These are phyloP conservation scores for Lophius piscatorius DNA, from an alignment of 2,113 vertebrate genomes.

Conservation along the genomic window DNA sequence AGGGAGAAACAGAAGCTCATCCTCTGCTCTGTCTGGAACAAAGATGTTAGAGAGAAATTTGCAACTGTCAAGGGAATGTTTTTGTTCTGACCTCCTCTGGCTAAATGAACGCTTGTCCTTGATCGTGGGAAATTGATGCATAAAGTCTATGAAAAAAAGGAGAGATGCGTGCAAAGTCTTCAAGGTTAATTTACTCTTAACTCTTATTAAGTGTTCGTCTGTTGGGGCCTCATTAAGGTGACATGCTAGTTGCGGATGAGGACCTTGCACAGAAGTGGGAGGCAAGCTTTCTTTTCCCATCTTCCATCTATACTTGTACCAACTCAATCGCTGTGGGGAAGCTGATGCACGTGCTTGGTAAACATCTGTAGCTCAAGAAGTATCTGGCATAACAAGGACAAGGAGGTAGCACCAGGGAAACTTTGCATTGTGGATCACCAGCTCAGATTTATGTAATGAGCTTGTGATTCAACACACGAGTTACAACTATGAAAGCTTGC, in stretches of 20 bases:
- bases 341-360: constrained; percentile 48
- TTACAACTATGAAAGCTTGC: background rate
- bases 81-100: constrained; percentile 71
- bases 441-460: constrained; percentile 30
- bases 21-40: constrained; percentile 52
- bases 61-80: constrained; percentile 65
- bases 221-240: constrained; percentile 83
- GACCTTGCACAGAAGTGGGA: constrained; percentile 70
- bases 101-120: constrained; percentile 79
- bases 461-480: constrained; percentile 4
- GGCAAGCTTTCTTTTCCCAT: constrained; percentile 40
- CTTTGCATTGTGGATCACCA: constrained; percentile 42
- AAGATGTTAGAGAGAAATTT: constrained; percentile 68
- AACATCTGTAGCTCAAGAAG: constrained; percentile 69
- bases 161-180: constrained; percentile 72
- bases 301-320: constrained; percentile 59
- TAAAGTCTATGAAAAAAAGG: constrained; percentile 57
- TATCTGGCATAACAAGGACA: constrained; percentile 69
- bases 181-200: constrained; percentile 87
- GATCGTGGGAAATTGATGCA: constrained; percentile 66
- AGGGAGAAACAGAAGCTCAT: constrained; percentile 38
- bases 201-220: constrained; percentile 84
- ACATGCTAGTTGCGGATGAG: constrained; percentile 71
- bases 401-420: constrained; percentile 33
- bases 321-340: constrained; percentile 53